These are phyloP conservation scores for Listronotus bonariensis DNA, from an alignment of 1,140 invertebrate genomes.

Conservation along the genomic window DNA sequence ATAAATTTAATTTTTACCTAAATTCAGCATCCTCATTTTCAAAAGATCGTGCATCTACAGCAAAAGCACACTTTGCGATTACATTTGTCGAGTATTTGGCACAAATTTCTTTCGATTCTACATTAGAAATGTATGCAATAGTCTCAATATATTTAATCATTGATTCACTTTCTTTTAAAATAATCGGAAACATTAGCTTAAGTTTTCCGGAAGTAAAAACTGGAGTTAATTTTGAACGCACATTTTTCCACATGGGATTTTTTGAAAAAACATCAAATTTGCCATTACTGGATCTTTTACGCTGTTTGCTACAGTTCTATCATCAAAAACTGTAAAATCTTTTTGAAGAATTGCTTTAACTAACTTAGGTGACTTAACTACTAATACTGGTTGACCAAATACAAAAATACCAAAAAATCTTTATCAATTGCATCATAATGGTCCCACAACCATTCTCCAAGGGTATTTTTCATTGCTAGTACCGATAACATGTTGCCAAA, in stretches of 20 bases:
- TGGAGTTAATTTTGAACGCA: conserved; percentile 59
- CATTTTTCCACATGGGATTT: conserved; percentile 58
- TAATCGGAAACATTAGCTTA: conserved; percentile 55
- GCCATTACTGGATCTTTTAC: conserved; percentile 48
- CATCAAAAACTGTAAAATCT: conserved; percentile 63
- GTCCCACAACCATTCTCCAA: conserved; percentile 39
- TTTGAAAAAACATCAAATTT: conserved; percentile 47
- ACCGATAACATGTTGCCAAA: conserved; percentile 51
- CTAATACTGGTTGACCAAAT: conserved; percentile 46
- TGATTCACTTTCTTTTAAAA: conserved; percentile 40
- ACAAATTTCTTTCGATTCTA: conserved; percentile 47
- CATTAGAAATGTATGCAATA: conserved; percentile 2
- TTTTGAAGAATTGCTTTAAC: conserved; percentile 61
- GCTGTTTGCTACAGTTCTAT: conserved; percentile 51
- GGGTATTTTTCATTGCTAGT: conserved; percentile 36
- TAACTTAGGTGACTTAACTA: conserved; percentile 59
- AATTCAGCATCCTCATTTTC: too few relatives aligned
- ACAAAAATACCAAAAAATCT: conserved; percentile 53
- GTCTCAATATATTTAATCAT: conserved; percentile 39
- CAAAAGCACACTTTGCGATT: conserved; percentile 42
- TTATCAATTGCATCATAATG: conserved; percentile 41
- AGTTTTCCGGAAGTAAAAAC: conserved; percentile 62
- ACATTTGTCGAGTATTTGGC: conserved; percentile 59
- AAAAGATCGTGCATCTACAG: too few relatives aligned
- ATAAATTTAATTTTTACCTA: too few relatives aligned